These are phyloP conservation scores for Procambarus clarkii DNA, from an alignment of 1,140 invertebrate genomes.

Conservation along the genomic window DNA sequence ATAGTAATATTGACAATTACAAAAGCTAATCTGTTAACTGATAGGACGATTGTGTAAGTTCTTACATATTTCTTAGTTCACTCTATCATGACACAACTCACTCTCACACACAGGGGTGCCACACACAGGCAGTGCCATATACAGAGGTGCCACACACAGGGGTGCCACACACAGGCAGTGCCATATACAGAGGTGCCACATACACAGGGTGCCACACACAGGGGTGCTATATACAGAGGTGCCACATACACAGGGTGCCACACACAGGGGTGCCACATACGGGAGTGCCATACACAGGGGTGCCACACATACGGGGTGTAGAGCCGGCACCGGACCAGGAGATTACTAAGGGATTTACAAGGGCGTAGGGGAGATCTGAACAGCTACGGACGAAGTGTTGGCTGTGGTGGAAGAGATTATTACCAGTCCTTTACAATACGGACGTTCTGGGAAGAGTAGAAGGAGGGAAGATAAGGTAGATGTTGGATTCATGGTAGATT, in stretches of 20 bases:
- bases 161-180: not conserved
- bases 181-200: slow-evolving; percentile 5
- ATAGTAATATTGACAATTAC: too few species aligned
- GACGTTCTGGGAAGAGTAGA: not conserved
- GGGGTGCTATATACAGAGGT: not conserved
- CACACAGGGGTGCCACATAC: slow-evolving; percentile 14
- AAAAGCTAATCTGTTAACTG: too few species aligned
- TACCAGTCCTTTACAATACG: not conserved
- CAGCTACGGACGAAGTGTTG: not conserved
- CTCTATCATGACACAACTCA: too few species aligned
- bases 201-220: too few species aligned
- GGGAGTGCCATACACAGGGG: not conserved
- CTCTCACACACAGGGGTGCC: not conserved
- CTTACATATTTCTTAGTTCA: too few species aligned
- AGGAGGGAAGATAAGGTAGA: not conserved
- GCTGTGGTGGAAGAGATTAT: not conserved
- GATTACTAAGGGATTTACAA: slow-evolving; percentile 16
- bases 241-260: slow-evolving; percentile 6
- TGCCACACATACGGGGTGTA: not conserved
- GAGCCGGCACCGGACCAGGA: not conserved
- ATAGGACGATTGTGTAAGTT: too few species aligned
- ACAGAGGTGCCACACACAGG: not conserved
- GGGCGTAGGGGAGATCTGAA: not conserved
- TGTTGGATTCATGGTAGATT: too few species aligned
- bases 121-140: not conserved